phyloP scores from a whole-genome alignment of 1,140 invertebrate genomes.

The Hyles vespertilio region DNA sequence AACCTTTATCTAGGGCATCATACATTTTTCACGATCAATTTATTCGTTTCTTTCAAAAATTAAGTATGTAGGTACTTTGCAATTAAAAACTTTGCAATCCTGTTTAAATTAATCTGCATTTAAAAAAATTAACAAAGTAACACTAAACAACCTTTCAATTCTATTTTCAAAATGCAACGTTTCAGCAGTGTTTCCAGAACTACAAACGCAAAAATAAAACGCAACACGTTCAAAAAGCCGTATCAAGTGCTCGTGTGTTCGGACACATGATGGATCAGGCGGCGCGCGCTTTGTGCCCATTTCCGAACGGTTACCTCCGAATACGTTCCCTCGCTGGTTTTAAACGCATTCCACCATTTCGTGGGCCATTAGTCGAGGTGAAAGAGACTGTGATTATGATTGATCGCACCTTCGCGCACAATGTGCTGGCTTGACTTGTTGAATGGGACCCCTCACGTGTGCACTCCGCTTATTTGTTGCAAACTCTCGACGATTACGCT shows the following conservation, averaged over 20 bases:
- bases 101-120: no score
- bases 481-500: conserved; percentile 30
- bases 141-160: no score
- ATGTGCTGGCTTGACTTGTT: conserved; percentile 59
- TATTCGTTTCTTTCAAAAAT: no score
- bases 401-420: conserved; percentile 51
- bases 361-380: conserved; percentile 70
- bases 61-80: no score
- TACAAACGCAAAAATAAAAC: not conserved
- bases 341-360: conserved; percentile 69
- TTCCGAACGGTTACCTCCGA: conserved; percentile 68
- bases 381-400: conserved; percentile 72
- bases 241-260: conserved; percentile 17
- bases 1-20: no score
- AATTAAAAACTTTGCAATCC: no score
- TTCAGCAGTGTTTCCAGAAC: no score
- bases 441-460: conserved; percentile 58
- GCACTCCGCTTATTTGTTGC: conserved; percentile 48
- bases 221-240: conserved; percentile 3
- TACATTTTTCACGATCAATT: no score
- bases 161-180: no score
- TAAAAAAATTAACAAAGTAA: no score
- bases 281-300: conserved; percentile 53
- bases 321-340: conserved; percentile 59
- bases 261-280: conserved; percentile 65